Evolutionary conservation across 2,888 invertebrate species (phyloP).

Genomic region (Eupithecia vulgata): DNA sequence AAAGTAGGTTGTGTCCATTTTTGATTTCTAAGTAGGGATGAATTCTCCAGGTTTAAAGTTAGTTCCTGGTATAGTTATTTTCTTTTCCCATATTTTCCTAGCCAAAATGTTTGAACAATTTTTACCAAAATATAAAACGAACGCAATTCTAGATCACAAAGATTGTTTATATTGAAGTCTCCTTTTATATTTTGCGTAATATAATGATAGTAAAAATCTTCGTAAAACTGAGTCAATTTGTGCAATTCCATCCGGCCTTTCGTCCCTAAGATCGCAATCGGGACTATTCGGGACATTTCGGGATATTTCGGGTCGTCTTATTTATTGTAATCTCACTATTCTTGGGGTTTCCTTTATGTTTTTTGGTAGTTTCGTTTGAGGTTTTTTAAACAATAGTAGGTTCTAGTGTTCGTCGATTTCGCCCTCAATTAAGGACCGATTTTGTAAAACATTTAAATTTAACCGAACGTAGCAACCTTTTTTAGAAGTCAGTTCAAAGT

Average conservation of each 20-base stretch:
- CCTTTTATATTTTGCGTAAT: slow-evolving; percentile 57
- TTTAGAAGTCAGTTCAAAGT: too few species aligned
- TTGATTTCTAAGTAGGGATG: too few species aligned
- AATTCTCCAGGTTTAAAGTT: too few species aligned
- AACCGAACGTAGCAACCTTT: too few species aligned
- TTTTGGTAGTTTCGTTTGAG: slow-evolving; percentile 37
- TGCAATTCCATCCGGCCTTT: slow-evolving; percentile 49
- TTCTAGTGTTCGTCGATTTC: too few species aligned
- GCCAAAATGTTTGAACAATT: slow-evolving; percentile 32
- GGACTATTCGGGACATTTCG: slow-evolving; percentile 58
- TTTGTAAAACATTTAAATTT: too few species aligned
- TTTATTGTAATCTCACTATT: slow-evolving; percentile 83
- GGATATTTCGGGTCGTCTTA: slow-evolving; percentile 72
- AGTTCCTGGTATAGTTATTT: too few species aligned
- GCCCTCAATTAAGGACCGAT: too few species aligned
- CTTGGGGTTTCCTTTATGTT: slow-evolving; percentile 72
- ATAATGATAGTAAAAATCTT: slow-evolving; percentile 69
- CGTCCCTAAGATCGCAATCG: slow-evolving; percentile 61
- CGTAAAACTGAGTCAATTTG: slow-evolving; percentile 78
- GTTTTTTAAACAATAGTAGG: neutral
- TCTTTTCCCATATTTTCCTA: slow-evolving; percentile 5
- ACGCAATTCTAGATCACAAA: slow-evolving; percentile 42
- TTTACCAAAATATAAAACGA: slow-evolving; percentile 44
- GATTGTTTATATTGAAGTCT: slow-evolving; percentile 44
- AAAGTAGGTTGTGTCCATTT: too few species aligned